phyloP scores from a whole-genome alignment of 2,888 invertebrate species.

The Polyommatus icarus region DNA sequence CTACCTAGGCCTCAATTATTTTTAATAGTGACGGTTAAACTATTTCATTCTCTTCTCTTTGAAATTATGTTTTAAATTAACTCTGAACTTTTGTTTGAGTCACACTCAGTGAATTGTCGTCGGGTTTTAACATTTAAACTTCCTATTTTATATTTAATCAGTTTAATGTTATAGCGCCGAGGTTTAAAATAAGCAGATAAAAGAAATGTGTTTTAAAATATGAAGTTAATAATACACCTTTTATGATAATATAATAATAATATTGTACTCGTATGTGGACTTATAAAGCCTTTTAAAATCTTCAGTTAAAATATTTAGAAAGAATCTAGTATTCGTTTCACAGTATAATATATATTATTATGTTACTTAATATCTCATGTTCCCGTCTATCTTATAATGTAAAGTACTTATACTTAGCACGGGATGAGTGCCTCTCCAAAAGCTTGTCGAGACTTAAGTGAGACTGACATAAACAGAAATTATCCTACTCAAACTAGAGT shows the following conservation, averaged over 20 bases:
- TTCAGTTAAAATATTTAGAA: neutral
- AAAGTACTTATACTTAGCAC: neutral
- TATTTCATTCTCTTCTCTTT: neutral
- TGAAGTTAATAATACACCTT: too few species aligned
- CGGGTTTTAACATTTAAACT: neutral
- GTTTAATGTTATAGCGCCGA: neutral
- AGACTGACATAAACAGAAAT: neutral
- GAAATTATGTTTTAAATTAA: neutral
- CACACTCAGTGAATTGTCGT: neutral
- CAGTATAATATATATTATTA: neutral
- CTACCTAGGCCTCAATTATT: neutral
- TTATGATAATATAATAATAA: neutral
- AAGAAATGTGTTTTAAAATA: neutral
- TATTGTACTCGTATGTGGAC: neutral
- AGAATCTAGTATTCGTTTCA: neutral
- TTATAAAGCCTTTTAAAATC: neutral
- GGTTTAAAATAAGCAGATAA: neutral
- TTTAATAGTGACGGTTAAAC: neutral
- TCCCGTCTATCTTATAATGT: neutral
- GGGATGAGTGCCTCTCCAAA: neutral
- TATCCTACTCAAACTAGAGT: neutral
- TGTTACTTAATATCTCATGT: neutral
- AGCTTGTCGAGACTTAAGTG: neutral
- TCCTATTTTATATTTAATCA: neutral
- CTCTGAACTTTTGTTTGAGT: neutral